Evolutionary conservation across 2,113 vertebrate species (phyloP).

Genomic region (Scartelaos histophorus): DNA sequence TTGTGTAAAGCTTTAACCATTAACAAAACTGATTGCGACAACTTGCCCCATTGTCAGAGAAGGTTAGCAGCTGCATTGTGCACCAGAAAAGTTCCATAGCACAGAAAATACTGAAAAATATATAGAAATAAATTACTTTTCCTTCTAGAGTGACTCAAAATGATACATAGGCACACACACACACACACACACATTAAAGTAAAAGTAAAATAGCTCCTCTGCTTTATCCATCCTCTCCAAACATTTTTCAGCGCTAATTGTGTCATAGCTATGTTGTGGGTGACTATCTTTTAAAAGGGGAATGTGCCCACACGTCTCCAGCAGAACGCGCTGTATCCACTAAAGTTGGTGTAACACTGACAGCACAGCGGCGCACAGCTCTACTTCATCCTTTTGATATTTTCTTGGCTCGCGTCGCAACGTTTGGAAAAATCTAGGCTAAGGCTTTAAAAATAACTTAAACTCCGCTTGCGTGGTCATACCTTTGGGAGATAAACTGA

Average conservation of each 20-base stretch:
- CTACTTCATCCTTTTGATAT: conserved; percentile 46
- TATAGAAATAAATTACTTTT: too few species aligned
- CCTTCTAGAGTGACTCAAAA: too few species aligned
- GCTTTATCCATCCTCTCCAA: not conserved
- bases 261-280: not conserved
- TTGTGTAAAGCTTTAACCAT: too few species aligned
- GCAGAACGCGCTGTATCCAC: conserved; percentile 35
- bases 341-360: conserved; percentile 41
- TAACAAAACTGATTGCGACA: too few species aligned
- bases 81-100: too few species aligned
- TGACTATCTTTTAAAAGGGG: conserved; percentile 19
- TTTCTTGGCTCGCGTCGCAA: conserved; percentile 43
- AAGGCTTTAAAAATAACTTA: conserved; percentile 46
- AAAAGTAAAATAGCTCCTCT: not conserved
- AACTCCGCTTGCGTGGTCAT: conserved; percentile 23
- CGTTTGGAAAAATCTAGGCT: conserved; percentile 45
- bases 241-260: not conserved
- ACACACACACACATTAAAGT: too few species aligned
- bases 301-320: conserved; percentile 24
- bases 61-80: too few species aligned
- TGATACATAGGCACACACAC: too few species aligned
- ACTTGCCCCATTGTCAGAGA: too few species aligned
- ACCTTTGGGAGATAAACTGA: not conserved
- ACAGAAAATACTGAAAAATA: too few species aligned
- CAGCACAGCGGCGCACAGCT: conserved; percentile 41